Conservation (phyloP, 2,113 vertebrate genomes). For the Riparia riparia region DNA sequence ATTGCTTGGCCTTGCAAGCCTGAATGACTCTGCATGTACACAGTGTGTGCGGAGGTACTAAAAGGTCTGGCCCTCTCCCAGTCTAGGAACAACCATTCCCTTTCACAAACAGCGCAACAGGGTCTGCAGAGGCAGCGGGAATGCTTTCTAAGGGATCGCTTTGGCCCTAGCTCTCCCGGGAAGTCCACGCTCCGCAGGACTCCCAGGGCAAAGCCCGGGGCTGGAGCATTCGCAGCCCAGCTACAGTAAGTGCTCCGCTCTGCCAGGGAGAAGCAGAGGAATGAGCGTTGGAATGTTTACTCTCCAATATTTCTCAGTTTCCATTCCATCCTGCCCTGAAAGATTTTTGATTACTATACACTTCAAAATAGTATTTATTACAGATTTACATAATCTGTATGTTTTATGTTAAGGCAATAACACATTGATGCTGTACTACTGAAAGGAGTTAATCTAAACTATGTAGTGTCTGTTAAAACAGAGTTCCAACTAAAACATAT, state of each 20-base stretch:
- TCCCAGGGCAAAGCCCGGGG: background rate
- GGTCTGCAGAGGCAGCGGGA: background rate
- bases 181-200: background rate
- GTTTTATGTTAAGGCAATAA: slow-evolving; percentile 65
- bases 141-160: background rate
- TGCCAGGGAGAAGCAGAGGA: slow-evolving; percentile 65
- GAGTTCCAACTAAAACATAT: slow-evolving; percentile 42
- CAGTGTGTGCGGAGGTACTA: background rate
- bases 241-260: background rate
- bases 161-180: background rate
- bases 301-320: slow-evolving; percentile 65
- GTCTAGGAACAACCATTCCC: background rate
- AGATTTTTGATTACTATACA: slow-evolving; percentile 75
- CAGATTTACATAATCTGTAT: slow-evolving; percentile 71
- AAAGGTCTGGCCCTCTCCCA: background rate
- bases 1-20: background rate
- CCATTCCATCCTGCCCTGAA: slow-evolving; percentile 68
- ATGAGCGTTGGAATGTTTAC: slow-evolving; percentile 64
- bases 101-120: background rate
- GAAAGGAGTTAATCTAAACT: slow-evolving; percentile 62
- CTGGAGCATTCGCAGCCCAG: background rate
- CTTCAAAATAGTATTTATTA: slow-evolving; percentile 75
- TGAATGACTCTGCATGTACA: background rate
- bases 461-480: slow-evolving; percentile 45
- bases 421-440: slow-evolving; percentile 53